Percentiles rank a stretch among this genome's conserved stretches.
Conservation (phyloP, 2,888 invertebrate genomes). For the Drosophila dives region DNA sequence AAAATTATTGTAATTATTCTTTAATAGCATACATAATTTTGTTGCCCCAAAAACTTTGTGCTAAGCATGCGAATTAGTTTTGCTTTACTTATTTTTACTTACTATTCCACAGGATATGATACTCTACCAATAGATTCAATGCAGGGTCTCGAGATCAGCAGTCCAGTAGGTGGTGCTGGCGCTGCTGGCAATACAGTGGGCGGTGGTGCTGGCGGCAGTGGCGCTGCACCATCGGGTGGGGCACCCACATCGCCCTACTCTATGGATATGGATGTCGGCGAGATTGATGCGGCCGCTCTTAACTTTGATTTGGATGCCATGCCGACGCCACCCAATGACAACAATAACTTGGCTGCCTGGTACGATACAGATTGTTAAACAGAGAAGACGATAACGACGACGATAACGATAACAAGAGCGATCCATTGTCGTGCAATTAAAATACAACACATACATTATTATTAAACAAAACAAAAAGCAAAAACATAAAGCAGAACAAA, state of each 20-base stretch:
- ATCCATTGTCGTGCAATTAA: constrained; percentile 48
- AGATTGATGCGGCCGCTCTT: constrained; percentile 90
- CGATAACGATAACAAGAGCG: constrained; percentile 11
- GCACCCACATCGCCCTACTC: constrained; percentile 88
- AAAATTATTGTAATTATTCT: background rate
- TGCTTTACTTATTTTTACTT: constrained; percentile 25
- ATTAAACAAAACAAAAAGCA: constrained; percentile 39
- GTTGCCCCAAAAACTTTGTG: background rate
- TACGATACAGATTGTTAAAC: constrained; percentile 97
- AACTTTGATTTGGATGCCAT: constrained; percentile 92
- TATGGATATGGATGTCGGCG: constrained; percentile 95
- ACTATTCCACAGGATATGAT: constrained; percentile 91
- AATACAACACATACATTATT: constrained; percentile 53
- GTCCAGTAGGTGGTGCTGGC: constrained; percentile 81
- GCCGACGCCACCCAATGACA: constrained; percentile 93
- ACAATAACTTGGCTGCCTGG: constrained; percentile 97
- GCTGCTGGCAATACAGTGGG: constrained; percentile 70
- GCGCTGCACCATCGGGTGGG: constrained; percentile 81
- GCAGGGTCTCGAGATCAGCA: constrained; percentile 96
- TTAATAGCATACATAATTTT: background rate
- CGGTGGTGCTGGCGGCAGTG: constrained; percentile 65
- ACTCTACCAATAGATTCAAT: constrained; percentile 98
- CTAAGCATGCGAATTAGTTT: background rate
- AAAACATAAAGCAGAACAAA: constrained; percentile 29
- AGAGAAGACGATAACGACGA: constrained; percentile 29